These are phyloP conservation scores for Leuciscus idus DNA, from an alignment of 2,113 vertebrate genomes.

Conservation along the genomic window DNA sequence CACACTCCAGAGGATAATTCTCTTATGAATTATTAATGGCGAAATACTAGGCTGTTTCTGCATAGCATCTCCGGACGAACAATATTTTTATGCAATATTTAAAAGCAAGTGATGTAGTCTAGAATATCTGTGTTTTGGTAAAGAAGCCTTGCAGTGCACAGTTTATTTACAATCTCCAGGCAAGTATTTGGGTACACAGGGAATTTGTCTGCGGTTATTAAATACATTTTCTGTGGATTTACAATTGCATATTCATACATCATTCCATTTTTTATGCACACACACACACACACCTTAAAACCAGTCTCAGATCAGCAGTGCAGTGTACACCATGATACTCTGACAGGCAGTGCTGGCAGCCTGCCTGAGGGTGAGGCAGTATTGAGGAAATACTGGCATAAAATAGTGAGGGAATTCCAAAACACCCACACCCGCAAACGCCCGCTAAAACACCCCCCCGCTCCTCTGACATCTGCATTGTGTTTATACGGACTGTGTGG, in stretches of 20 bases:
- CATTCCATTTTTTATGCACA: background rate
- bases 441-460: slow-evolving; percentile 20
- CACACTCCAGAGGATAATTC: slow-evolving; percentile 47
- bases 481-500: slow-evolving; percentile 71
- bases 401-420: slow-evolving; percentile 39
- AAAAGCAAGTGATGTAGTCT: slow-evolving; percentile 47
- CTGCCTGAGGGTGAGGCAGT: slow-evolving; percentile 9
- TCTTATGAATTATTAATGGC: slow-evolving; percentile 73
- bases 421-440: slow-evolving; percentile 46
- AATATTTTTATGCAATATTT: slow-evolving; percentile 74
- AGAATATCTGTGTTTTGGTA: background rate
- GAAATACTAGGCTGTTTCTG: slow-evolving; percentile 66
- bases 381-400: slow-evolving; percentile 36
- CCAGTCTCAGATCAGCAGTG: slow-evolving; percentile 6
- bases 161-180: slow-evolving; percentile 19
- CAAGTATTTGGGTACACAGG: background rate
- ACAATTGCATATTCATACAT: slow-evolving; percentile 1
- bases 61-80: slow-evolving; percentile 48
- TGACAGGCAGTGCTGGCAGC: background rate
- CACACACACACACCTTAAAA: background rate
- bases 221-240: slow-evolving; percentile 5
- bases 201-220: background rate
- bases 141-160: slow-evolving; percentile 12
- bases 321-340: background rate
- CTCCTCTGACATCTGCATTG: slow-evolving; percentile 73